Evolutionary conservation across 2,888 invertebrate species (phyloP), one percentile per base, ranked within the genome.

Genomic region (Polydrusus pterygomalis): DNA sequence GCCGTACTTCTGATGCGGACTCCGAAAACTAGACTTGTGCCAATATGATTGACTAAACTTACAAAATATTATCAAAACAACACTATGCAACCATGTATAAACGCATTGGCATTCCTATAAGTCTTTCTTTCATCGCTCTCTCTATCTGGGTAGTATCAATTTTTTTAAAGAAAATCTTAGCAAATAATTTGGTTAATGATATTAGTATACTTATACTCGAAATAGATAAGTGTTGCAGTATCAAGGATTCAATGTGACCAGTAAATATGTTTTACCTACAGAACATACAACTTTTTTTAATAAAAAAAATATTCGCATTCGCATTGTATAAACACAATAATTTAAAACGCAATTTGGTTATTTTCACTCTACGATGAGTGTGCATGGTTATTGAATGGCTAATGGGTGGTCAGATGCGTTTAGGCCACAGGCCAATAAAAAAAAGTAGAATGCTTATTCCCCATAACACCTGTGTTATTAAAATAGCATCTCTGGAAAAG

Each of bases 41-140:
- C 86, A 87, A 86, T 71, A 40, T 85, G 86, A 86, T 87, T 87
- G 77, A 86, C 86, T 86, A 86, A 87, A 87, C 86, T 87, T 86
- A 86, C 84, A 87, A 87, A 87, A 87, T 87, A 86, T 87, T 87
- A 87, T 87, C 87, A 87, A 84, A 87, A 87, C 86, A 87, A 87
- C 86, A 87, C 86, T 87, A 82, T 78, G 69, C 83, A 87, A 87
- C 87, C 87, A 87, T 87, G 87, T 87, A 87, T 86, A 87, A 84
- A 83, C 84, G 87, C 85, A 83, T 72, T 79, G 81, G 81, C 82
- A 78, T 79, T 74, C 71, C 64, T 71, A 71, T 64, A 58, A 34
- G 34, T 34, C 10, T 45, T 20, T 34, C 34, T 63, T 43, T 30
- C 34, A 72, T 72, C 72, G 72, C 72, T 65, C 43, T 72, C 72